These are phyloP conservation scores for Slavum lentiscoides DNA, from an alignment of 2,888 invertebrate genomes.

Conservation along the genomic window DNA sequence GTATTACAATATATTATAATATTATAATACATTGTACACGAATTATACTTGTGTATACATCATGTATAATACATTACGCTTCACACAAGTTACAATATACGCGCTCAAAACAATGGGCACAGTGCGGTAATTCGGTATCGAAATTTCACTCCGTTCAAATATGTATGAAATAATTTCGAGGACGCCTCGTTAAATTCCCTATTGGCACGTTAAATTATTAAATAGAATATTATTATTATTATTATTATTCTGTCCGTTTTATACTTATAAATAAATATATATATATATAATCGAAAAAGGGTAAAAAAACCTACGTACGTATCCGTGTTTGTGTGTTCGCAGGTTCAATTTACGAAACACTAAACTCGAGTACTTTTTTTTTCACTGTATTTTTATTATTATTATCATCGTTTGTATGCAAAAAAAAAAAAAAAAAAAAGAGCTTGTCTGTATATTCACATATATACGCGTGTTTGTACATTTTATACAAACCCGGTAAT, in stretches of 20 bases:
- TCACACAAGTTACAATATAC: neutral
- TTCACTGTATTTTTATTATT: neutral
- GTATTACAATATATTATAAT: no score
- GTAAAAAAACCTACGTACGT: neutral
- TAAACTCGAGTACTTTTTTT: constrained; percentile 7
- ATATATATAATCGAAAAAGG: neutral
- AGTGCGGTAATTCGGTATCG: constrained; percentile 1
- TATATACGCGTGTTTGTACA: no score
- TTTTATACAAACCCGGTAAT: neutral
- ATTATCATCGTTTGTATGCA: constrained; percentile 1
- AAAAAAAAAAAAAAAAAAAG: neutral
- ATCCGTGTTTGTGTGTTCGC: neutral
- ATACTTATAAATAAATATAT: no score
- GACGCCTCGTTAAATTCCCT: constrained; percentile 17
- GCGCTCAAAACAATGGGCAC: neutral
- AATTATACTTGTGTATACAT: no score
- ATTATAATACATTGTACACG: no score
- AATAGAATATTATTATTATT: no score
- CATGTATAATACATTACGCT: no score
- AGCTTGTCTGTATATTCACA: no score
- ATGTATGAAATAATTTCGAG: constrained; percentile 27
- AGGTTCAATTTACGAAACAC: constrained; percentile 25
- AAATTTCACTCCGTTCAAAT: constrained; percentile 25
- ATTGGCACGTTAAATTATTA: neutral
- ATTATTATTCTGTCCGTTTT: constrained; percentile 33